phyloP scores from a whole-genome alignment of 2,113 vertebrate species.

The Podocnemis expansa region DNA sequence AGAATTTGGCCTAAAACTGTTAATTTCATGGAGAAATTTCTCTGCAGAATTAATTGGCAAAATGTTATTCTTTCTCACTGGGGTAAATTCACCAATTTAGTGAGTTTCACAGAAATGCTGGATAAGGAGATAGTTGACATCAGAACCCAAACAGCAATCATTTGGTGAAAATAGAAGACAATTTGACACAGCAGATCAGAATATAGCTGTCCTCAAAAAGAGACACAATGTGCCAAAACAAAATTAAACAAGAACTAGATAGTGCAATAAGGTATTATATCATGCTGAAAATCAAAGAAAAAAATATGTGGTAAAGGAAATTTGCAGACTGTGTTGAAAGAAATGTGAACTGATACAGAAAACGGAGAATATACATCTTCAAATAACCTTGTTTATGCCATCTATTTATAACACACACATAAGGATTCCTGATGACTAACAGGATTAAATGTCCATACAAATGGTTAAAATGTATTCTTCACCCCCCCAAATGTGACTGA shows the following conservation, averaged over 20 bases:
- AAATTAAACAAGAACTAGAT: slow-evolving; percentile 19
- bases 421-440: neutral
- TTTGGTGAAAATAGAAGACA: slow-evolving; percentile 19
- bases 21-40: neutral
- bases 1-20: neutral
- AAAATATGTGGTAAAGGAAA: slow-evolving; percentile 34
- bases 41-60: neutral
- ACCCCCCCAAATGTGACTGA: neutral
- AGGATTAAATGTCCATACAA: neutral
- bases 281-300: slow-evolving; percentile 32
- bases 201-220: neutral
- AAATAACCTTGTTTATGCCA: neutral
- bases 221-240: too few species aligned
- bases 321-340: slow-evolving; percentile 16
- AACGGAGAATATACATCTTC: neutral
- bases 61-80: neutral
- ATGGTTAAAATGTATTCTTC: neutral
- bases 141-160: neutral
- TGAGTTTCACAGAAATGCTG: neutral
- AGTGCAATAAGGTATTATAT: slow-evolving; percentile 18
- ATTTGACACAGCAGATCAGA: slow-evolving; percentile 23
- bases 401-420: neutral
- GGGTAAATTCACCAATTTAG: neutral
- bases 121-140: neutral
- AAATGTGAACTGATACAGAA: neutral